Percentiles rank a stretch among this genome's conserved stretches.
These are phyloP conservation scores for Cydia splendana DNA, from an alignment of 1,140 invertebrate genomes.

Conservation along the genomic window DNA sequence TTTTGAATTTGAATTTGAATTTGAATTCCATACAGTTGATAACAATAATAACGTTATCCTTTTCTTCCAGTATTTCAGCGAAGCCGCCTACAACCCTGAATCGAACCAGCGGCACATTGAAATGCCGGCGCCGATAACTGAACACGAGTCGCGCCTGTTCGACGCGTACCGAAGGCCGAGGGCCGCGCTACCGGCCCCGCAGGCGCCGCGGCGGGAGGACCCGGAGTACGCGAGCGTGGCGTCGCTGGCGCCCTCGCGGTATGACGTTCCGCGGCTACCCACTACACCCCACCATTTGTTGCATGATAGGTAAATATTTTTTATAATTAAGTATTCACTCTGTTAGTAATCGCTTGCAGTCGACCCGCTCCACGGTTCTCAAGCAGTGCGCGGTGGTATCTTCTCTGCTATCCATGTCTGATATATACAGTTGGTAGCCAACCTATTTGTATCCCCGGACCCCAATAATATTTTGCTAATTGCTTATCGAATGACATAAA, in stretches of 20 bases:
- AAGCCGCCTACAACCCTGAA: conserved; percentile 92
- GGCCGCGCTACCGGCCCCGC: conserved; percentile 64
- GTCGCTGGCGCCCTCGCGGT: conserved; percentile 60
- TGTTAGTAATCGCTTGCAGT: background rate
- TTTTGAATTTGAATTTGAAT: no score
- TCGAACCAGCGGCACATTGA: conserved; percentile 84
- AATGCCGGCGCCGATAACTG: conserved; percentile 68
- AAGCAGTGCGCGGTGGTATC: no score
- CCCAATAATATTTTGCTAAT: background rate
- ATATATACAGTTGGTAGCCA: background rate
- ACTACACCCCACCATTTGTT: conserved; percentile 64
- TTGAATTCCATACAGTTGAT: no score
- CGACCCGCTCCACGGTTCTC: background rate
- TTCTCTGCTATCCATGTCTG: background rate
- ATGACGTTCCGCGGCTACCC: conserved; percentile 51
- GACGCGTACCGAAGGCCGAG: conserved; percentile 69
- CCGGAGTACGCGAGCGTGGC: conserved; percentile 73
- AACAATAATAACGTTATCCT: conserved; percentile 22
- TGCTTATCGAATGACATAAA: background rate
- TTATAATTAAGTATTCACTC: background rate
- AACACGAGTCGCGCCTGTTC: conserved; percentile 70
- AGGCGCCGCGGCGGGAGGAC: conserved; percentile 62
- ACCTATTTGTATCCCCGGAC: no score
- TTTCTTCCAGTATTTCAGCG: conserved; percentile 88
- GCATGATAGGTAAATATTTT: conserved; percentile 64